A percentile compares a stretch with the other conserved stretches of the same genome.
These are phyloP conservation scores for Bubo bubo DNA, from an alignment of 2,113 vertebrate genomes.

Conservation along the genomic window DNA sequence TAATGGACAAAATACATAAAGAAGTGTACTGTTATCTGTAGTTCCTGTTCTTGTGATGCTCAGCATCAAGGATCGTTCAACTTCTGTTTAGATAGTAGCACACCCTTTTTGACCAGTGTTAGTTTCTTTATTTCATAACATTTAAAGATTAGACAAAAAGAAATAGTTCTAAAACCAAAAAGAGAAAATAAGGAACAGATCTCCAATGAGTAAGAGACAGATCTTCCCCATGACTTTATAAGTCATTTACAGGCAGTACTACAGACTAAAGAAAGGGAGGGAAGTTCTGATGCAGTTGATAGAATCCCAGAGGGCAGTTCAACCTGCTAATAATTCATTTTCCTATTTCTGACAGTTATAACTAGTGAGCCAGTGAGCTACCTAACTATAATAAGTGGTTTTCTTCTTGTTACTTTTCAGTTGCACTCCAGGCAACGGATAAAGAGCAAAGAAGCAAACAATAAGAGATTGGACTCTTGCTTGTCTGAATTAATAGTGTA, in stretches of 20 bases:
- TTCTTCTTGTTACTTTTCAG: neutral
- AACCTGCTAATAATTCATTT: neutral
- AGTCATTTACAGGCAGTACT: neutral
- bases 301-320: neutral
- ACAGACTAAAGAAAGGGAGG: neutral
- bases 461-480: neutral
- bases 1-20: neutral
- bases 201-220: neutral
- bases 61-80: neutral
- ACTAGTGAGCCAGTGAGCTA: rapidly evolving
- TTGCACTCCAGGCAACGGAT: neutral
- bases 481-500: neutral
- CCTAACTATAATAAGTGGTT: neutral
- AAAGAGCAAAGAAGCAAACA: neutral
- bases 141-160: neutral
- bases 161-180: neutral
- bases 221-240: neutral
- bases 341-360: neutral
- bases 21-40: neutral
- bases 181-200: neutral
- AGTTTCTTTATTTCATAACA: neutral
- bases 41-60: neutral
- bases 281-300: neutral
- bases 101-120: neutral
- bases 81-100: neutral